Conservation (phyloP, 2,113 vertebrate genomes). For the Xerus inauris region DNA sequence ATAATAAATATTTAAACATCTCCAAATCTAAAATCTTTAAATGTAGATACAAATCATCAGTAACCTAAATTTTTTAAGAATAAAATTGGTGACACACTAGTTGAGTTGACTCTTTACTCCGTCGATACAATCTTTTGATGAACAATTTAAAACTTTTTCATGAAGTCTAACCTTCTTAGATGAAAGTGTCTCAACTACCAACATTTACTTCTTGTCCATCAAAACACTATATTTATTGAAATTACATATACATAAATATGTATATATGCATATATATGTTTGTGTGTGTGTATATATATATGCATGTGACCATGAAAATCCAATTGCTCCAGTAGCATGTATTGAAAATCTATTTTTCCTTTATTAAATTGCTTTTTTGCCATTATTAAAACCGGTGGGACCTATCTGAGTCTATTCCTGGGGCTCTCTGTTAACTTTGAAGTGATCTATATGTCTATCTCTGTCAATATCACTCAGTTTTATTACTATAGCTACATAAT, state of each 20-base stretch:
- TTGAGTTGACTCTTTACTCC: no score
- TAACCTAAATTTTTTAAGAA: neutral
- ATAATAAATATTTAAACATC: conserved; percentile 6
- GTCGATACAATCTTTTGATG: no score
- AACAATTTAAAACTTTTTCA: no score
- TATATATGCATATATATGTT: no score
- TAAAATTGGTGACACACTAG: neutral
- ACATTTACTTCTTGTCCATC: neutral
- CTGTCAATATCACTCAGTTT: neutral
- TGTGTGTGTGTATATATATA: no score
- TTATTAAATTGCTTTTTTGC: neutral
- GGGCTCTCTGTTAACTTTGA: neutral
- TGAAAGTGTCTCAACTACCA: neutral
- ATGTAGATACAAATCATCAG: neutral
- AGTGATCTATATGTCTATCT: neutral
- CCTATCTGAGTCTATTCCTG: neutral
- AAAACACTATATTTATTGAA: neutral
- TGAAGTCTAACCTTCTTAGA: no score
- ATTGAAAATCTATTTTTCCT: neutral
- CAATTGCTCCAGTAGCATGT: neutral
- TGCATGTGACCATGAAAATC: neutral
- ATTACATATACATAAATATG: no score
- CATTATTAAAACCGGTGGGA: neutral
- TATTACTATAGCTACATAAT: neutral
- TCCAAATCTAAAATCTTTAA: conserved; percentile 25